A percentile compares a stretch with the other conserved stretches of the same genome.
Conservation (phyloP, 1,140 invertebrate genomes). For the Piezodorus guildinii region DNA sequence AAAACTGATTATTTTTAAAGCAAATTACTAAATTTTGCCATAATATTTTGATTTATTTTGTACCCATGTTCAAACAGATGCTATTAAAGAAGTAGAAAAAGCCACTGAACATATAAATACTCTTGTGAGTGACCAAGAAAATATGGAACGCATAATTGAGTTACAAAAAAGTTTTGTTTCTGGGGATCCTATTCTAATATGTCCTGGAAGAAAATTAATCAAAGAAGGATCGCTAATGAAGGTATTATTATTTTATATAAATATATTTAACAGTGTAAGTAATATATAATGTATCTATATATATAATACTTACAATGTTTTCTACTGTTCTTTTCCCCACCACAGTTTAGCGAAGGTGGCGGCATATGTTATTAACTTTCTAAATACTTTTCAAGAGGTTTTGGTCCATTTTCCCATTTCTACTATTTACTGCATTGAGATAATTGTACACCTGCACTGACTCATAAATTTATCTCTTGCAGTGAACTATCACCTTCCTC, state of each 20-base stretch:
- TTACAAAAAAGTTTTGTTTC: constrained; percentile 50
- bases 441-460: no score
- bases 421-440: no score
- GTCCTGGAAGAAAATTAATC: constrained; percentile 53
- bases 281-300: background rate
- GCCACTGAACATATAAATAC: constrained; percentile 58
- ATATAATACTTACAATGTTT: background rate
- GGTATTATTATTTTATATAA: constrained; percentile 33
- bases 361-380: background rate
- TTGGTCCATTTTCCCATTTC: no score
- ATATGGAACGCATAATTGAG: constrained; percentile 52
- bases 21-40: background rate
- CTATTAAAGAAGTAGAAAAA: constrained; percentile 50
- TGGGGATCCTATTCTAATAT: constrained; percentile 48
- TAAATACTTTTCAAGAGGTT: no score
- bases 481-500: no score
- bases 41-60: background rate
- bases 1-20: background rate
- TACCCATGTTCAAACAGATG: constrained; percentile 39
- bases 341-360: background rate
- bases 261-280: background rate
- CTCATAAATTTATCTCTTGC: no score
- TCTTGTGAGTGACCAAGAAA: constrained; percentile 57
- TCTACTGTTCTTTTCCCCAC: background rate
- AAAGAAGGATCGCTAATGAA: constrained; percentile 57